These are phyloP conservation scores for Leptinotarsa undecemlineata DNA, from an alignment of 1,140 invertebrate species.

Conservation along the genomic window DNA sequence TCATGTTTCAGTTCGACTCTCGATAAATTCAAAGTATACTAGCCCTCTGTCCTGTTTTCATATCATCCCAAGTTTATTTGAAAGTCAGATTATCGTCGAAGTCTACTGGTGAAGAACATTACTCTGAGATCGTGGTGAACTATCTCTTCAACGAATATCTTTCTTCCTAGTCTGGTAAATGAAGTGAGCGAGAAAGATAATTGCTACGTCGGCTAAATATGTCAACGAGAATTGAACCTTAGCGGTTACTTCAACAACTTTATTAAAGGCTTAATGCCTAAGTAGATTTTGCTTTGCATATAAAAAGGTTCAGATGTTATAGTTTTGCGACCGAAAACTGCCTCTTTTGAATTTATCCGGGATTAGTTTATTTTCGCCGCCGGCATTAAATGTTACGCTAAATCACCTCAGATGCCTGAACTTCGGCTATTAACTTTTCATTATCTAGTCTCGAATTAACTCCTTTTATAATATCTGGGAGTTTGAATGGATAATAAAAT, in stretches of 20 bases:
- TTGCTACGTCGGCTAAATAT: slow-evolving; percentile 26
- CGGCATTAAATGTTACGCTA: slow-evolving; percentile 25
- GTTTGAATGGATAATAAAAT: slow-evolving; percentile 4
- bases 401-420: slow-evolving; percentile 7
- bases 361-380: slow-evolving; percentile 29
- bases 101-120: slow-evolving; percentile 34
- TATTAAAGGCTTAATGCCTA: slow-evolving; percentile 40
- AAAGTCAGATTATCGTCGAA: slow-evolving; percentile 33
- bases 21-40: neutral
- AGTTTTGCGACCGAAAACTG: slow-evolving; percentile 26
- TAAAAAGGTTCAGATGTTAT: slow-evolving; percentile 37
- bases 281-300: slow-evolving; percentile 41
- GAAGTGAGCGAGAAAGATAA: slow-evolving; percentile 25
- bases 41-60: neutral
- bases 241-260: slow-evolving; percentile 39
- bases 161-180: slow-evolving; percentile 23
- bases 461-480: neutral
- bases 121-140: slow-evolving; percentile 23
- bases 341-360: slow-evolving; percentile 32
- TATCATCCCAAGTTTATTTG: slow-evolving; percentile 21
- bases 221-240: slow-evolving; percentile 36
- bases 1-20: neutral
- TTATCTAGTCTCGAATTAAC: slow-evolving; percentile 12
- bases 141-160: slow-evolving; percentile 22
- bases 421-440: slow-evolving; percentile 12